Conservation (phyloP, 2,113 vertebrate genomes). For the Mus spicilegus region DNA sequence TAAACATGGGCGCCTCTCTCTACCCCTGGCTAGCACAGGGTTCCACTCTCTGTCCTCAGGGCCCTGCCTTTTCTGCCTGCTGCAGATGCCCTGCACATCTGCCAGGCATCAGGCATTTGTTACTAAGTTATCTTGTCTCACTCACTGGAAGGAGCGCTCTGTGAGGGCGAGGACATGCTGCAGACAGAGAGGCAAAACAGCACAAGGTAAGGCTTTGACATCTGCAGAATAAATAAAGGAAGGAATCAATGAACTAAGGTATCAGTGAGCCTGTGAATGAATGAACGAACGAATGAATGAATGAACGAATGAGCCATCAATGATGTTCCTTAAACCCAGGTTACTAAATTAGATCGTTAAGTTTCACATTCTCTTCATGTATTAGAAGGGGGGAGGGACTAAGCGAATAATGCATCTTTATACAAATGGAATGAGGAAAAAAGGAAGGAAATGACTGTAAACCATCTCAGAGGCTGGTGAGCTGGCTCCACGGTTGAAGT, state of each 20-base stretch:
- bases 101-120: background rate
- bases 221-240: background rate
- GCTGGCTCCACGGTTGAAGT: background rate
- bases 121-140: background rate
- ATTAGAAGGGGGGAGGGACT: background rate
- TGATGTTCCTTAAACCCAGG: background rate
- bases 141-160: background rate
- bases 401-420: background rate
- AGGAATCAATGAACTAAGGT: background rate
- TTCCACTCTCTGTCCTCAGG: background rate
- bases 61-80: background rate
- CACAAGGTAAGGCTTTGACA: background rate
- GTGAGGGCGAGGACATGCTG: background rate
- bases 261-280: background rate
- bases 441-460: constrained; percentile 9
- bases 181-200: background rate
- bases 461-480: background rate
- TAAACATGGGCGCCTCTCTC: rapidly evolving
- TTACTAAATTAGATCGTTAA: background rate
- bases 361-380: background rate
- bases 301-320: background rate
- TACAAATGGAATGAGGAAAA: background rate
- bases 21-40: background rate
- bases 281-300: background rate
- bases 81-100: background rate